phyloP scores from a whole-genome alignment of 2,888 invertebrate genomes.

The Dynastes hyllus region DNA sequence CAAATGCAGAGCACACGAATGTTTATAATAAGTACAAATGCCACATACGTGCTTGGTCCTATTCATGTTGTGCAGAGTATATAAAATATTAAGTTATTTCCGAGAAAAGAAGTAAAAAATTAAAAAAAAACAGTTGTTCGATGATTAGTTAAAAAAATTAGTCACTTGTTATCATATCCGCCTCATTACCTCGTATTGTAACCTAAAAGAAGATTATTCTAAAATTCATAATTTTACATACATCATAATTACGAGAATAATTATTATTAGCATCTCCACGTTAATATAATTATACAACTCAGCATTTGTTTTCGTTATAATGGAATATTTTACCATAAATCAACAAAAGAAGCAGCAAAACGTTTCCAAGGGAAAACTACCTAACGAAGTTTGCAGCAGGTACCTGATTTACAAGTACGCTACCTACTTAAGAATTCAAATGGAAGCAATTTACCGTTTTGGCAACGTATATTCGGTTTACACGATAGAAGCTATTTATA shows the following conservation, averaged over 20 bases:
- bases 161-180: no score
- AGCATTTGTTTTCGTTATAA: background rate
- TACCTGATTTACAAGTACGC: conserved; percentile 34
- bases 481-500: conserved; percentile 36
- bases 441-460: conserved; percentile 38
- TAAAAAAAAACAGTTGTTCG: no score
- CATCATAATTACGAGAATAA: background rate
- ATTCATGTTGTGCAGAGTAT: no score
- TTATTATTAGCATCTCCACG: background rate
- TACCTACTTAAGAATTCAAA: conserved; percentile 34
- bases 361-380: background rate
- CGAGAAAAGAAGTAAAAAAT: no score
- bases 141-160: no score
- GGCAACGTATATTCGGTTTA: conserved; percentile 28
- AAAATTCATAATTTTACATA: background rate
- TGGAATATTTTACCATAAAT: conserved; percentile 25
- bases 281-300: conserved; percentile 3
- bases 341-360: conserved; percentile 2
- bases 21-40: no score
- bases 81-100: no score
- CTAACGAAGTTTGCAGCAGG: conserved; percentile 13
- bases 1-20: no score
- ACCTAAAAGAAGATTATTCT: no score
- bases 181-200: no score
- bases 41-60: no score